phyloP scores from a whole-genome alignment of 2,113 vertebrate species.

The Hydrochoerus hydrochaeris region DNA sequence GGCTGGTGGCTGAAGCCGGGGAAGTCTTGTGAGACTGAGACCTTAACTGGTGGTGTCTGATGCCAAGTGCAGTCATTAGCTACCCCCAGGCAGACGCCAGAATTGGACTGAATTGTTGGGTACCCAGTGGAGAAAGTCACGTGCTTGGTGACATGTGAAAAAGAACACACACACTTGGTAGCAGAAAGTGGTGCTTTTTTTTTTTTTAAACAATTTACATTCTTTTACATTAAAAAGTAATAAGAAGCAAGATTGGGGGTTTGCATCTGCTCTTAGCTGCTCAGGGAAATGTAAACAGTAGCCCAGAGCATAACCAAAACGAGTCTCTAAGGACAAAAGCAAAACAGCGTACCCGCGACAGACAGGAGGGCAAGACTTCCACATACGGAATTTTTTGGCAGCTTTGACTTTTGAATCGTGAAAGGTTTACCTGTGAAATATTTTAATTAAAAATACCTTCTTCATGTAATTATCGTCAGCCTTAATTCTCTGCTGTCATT shows the following conservation, averaged over 20 bases:
- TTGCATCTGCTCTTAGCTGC: background rate
- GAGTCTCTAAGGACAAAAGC: background rate
- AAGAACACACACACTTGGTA: background rate
- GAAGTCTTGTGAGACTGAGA: rapidly evolving
- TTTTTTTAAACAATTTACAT: background rate
- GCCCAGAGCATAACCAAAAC: too few relatives aligned
- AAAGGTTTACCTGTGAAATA: background rate
- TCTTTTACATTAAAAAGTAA: background rate
- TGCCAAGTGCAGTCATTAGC: background rate
- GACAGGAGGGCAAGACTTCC: background rate
- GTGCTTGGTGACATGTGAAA: background rate
- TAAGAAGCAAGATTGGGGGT: background rate
- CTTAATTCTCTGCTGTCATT: background rate
- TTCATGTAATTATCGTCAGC: background rate
- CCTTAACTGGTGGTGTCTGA: background rate
- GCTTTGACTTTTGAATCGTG: background rate
- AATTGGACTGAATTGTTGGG: background rate
- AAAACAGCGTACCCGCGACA: background rate
- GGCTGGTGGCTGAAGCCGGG: background rate
- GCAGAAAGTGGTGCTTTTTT: background rate
- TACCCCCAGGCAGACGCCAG: background rate
- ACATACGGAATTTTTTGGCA: rapidly evolving
- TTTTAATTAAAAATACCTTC: background rate
- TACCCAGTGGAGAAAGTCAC: background rate
- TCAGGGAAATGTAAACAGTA: rapidly evolving